These are phyloP conservation scores for Percopsis transmontana DNA, from an alignment of 2,113 vertebrate species.

Conservation along the genomic window DNA sequence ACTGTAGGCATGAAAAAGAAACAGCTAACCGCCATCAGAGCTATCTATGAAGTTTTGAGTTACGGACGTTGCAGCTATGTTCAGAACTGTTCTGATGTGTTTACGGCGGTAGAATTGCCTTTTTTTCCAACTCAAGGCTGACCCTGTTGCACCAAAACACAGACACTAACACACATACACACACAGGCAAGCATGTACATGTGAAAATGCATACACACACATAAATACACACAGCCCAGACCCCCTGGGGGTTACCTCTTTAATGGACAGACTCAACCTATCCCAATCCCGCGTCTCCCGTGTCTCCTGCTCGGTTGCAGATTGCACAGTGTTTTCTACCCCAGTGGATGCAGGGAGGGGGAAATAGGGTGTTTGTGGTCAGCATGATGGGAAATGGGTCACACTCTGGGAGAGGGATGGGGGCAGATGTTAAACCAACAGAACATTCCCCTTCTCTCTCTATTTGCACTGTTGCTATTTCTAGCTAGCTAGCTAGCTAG, in stretches of 20 bases:
- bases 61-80: background rate
- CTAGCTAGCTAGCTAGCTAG: too few relatives aligned
- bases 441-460: background rate
- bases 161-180: slow-evolving; percentile 22
- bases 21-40: background rate
- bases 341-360: slow-evolving; percentile 62
- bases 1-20: too few relatives aligned
- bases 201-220: background rate
- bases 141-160: slow-evolving; percentile 5
- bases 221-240: background rate
- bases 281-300: slow-evolving; percentile 39
- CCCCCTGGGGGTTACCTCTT: slow-evolving; percentile 42
- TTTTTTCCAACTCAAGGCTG: slow-evolving; percentile 20
- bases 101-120: background rate
- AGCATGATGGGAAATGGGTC: slow-evolving; percentile 66
- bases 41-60: background rate
- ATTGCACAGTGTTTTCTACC: slow-evolving; percentile 59
- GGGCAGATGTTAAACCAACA: too few relatives aligned
- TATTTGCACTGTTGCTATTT: too few relatives aligned
- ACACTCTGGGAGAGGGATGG: slow-evolving; percentile 32
- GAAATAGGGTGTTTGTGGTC: slow-evolving; percentile 21
- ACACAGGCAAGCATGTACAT: background rate
- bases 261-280: slow-evolving; percentile 66
- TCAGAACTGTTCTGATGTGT: background rate
- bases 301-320: slow-evolving; percentile 39